Evolutionary conservation across 2,797 vertebrate genomes (phyloP).

Genomic region (Sylvilagus floridanus): DNA sequence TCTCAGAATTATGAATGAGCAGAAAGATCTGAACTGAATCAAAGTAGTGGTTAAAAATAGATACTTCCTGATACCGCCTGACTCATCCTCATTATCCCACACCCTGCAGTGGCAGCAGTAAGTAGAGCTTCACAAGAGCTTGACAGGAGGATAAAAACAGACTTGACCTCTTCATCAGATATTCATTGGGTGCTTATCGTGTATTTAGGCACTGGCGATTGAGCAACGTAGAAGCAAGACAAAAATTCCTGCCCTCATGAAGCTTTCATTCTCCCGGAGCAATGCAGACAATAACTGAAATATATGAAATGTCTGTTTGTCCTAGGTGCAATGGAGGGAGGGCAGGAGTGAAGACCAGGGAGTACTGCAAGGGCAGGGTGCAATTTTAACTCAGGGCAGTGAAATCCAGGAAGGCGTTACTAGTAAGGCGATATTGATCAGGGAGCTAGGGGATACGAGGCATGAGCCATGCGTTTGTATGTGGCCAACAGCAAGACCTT

Average conservation of each 20-base stretch:
- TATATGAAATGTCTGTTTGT: not conserved
- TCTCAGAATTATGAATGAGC: not conserved
- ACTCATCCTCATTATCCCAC: not conserved
- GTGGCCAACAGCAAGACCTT: not conserved
- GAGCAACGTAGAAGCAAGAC: not conserved
- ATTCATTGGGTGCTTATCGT: not conserved
- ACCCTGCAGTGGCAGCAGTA: not conserved
- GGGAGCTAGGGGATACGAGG: not conserved
- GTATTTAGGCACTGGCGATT: not conserved
- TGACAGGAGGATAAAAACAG: not conserved
- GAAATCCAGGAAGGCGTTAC: not conserved
- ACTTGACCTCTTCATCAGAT: not conserved
- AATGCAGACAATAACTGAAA: not conserved
- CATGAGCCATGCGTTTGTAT: not conserved
- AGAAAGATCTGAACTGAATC: constrained; percentile 29
- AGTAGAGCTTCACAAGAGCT: not conserved
- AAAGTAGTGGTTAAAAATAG: not conserved
- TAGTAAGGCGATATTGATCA: not conserved
- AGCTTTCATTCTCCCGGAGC: not conserved
- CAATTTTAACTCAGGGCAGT: not conserved
- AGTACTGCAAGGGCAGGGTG: not conserved
- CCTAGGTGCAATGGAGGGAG: not conserved
- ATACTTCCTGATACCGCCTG: too few species aligned
- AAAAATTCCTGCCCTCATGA: not conserved
- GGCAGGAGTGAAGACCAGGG: not conserved